Conservation (phyloP, 2,888 invertebrate genomes). For the Mesochorus sp. region DNA sequence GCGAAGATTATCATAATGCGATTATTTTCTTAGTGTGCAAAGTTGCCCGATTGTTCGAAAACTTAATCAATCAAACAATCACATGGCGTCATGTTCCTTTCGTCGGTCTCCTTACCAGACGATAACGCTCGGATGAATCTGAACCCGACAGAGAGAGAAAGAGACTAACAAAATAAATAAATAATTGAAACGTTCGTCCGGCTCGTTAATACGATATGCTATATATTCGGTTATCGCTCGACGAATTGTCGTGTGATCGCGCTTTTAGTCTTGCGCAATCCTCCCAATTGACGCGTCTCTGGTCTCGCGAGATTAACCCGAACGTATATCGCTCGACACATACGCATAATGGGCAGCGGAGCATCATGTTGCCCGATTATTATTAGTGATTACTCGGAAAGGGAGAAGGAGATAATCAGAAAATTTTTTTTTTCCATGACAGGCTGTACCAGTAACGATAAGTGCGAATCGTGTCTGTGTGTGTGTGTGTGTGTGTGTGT, state of each 20-base stretch:
- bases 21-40: no score
- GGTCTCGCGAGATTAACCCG: not conserved
- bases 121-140: no score
- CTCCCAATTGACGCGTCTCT: slow-evolving; percentile 15
- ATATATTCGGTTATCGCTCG: slow-evolving; percentile 17
- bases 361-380: slow-evolving; percentile 16
- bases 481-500: not conserved
- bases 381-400: slow-evolving; percentile 14
- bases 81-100: no score
- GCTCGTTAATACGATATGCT: slow-evolving; percentile 14
- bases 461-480: slow-evolving; percentile 37
- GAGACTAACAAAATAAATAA: not conserved
- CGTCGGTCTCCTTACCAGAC: no score
- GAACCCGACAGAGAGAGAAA: not conserved
- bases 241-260: slow-evolving; percentile 43
- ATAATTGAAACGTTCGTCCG: no score
- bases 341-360: not conserved
- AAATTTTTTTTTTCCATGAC: slow-evolving; percentile 58
- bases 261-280: slow-evolving; percentile 6
- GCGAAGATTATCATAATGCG: no score
- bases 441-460: slow-evolving; percentile 50
- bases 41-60: no score
- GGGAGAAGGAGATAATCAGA: slow-evolving; percentile 21
- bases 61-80: no score
- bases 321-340: not conserved